Conservation (phyloP, 37 sponge, comb jelly and placozoan genomes). For the Crambe crambe region DNA sequence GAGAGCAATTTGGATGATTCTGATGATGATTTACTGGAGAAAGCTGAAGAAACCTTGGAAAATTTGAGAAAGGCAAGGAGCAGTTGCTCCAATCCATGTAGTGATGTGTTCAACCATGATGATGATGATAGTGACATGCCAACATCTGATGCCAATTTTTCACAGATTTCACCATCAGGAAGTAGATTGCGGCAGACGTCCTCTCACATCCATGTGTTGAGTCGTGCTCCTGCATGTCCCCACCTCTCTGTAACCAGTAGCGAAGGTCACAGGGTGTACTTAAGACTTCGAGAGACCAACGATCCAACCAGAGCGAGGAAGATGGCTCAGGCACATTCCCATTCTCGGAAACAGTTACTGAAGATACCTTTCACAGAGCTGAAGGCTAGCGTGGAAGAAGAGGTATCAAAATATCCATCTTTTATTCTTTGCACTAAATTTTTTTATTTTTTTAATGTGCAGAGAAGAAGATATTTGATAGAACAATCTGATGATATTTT, state of each 20-base stretch:
- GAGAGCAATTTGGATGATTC: no score
- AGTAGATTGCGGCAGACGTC: no score
- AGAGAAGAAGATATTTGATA: constrained; percentile 43
- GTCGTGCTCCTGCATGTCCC: constrained; percentile 53
- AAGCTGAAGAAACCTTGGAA: no score
- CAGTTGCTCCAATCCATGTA: neutral
- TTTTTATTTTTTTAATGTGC: neutral
- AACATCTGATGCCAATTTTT: neutral
- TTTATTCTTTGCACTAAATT: neutral
- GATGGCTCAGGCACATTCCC: neutral
- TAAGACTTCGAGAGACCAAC: constrained; percentile 16
- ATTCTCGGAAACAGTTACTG: constrained; percentile 18
- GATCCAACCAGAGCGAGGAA: neutral
- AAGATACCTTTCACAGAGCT: constrained; percentile 49
- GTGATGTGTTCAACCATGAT: neutral
- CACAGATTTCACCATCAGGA: neutral
- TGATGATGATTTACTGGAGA: no score
- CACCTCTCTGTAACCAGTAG: constrained; percentile 65
- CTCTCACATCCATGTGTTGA: constrained; percentile 24
- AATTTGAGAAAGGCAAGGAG: neutral
- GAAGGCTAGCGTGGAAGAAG: constrained; percentile 54
- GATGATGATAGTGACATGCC: neutral
- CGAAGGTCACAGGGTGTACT: constrained; percentile 65
- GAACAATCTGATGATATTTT: constrained; percentile 30
- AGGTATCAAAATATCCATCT: constrained; percentile 14